phyloP scores from a whole-genome alignment of 2,888 invertebrate genomes.

The Ichneumon xanthorius region DNA sequence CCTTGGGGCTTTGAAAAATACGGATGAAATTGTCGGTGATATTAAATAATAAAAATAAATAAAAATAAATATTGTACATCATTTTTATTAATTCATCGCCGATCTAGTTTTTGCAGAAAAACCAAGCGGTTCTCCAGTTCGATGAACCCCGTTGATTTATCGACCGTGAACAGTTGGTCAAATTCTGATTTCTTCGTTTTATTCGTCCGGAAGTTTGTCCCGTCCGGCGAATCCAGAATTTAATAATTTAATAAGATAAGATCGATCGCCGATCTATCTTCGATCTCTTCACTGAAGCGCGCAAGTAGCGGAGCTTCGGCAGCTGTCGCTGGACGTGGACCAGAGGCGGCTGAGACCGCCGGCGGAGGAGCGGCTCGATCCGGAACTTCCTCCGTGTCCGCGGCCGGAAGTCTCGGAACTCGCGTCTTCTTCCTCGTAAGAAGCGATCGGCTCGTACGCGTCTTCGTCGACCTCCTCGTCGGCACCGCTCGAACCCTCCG shows the following conservation, averaged over 20 bases:
- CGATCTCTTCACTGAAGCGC: background rate
- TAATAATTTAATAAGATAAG: background rate
- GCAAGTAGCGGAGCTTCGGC: background rate
- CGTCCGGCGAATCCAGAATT: background rate
- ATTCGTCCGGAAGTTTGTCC: background rate
- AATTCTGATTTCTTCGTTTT: background rate
- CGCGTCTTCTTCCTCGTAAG: slow-evolving; percentile 21
- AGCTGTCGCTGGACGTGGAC: slow-evolving; percentile 2
- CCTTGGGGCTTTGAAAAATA: slow-evolving; percentile 6
- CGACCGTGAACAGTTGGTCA: background rate
- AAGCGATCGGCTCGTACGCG: slow-evolving; percentile 13
- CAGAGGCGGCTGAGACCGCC: slow-evolving; percentile 18
- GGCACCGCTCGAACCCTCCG: background rate
- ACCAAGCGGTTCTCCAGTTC: slow-evolving; percentile 10
- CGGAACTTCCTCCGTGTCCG: background rate
- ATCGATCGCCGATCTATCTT: background rate
- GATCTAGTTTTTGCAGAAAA: slow-evolving; percentile 7
- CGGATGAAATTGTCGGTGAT: background rate
- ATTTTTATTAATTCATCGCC: background rate
- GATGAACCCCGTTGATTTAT: slow-evolving; percentile 7
- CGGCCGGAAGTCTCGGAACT: slow-evolving; percentile 23
- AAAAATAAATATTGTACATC: background rate
- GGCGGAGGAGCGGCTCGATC: background rate
- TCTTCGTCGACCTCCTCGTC: slow-evolving; percentile 23
- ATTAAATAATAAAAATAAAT: background rate